A percentile compares a stretch with the other conserved stretches of the same genome.
Evolutionary conservation across 2,797 vertebrate species (phyloP).

Genomic region (Periophthalmus magnuspinnatus): DNA sequence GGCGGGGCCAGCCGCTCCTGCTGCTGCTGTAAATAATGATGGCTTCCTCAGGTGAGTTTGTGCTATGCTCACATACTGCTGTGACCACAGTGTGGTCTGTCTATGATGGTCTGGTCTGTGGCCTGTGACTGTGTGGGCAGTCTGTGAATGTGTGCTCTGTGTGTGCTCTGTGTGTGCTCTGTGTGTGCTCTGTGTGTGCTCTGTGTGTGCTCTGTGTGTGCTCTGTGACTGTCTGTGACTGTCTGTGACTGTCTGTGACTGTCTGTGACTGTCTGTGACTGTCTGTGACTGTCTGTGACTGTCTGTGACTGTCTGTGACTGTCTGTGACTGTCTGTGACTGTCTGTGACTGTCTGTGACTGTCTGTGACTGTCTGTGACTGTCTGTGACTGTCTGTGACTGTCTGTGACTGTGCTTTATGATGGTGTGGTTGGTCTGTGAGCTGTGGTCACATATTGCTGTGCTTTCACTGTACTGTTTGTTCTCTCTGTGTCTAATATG

Average conservation of each 20-base stretch:
- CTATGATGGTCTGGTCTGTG: too few relatives aligned
- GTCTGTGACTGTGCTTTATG: constrained; percentile 1
- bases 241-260: too few relatives aligned
- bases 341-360: constrained; percentile 13
- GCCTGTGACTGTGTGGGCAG: constrained; percentile 18
- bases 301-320: constrained; percentile 18
- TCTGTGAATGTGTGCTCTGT: too few relatives aligned
- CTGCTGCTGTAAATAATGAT: constrained; percentile 81
- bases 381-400: neutral
- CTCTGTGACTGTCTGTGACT: too few relatives aligned
- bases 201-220: too few relatives aligned
- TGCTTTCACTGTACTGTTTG: constrained; percentile 29
- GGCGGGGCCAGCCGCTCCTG: constrained; percentile 68
- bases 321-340: constrained; percentile 14
- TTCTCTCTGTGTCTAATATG: constrained; percentile 51
- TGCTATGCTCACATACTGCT: neutral
- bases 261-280: neutral
- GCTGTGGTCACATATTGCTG: constrained; percentile 25
- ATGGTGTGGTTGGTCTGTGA: constrained; percentile 16
- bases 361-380: neutral
- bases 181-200: too few relatives aligned
- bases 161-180: too few relatives aligned
- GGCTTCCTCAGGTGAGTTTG: constrained; percentile 85
- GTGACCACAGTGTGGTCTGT: neutral
- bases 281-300: constrained; percentile 6